Evolutionary conservation across 2,888 invertebrate genomes (phyloP).

Genomic region (Caenorhabditis afra): DNA sequence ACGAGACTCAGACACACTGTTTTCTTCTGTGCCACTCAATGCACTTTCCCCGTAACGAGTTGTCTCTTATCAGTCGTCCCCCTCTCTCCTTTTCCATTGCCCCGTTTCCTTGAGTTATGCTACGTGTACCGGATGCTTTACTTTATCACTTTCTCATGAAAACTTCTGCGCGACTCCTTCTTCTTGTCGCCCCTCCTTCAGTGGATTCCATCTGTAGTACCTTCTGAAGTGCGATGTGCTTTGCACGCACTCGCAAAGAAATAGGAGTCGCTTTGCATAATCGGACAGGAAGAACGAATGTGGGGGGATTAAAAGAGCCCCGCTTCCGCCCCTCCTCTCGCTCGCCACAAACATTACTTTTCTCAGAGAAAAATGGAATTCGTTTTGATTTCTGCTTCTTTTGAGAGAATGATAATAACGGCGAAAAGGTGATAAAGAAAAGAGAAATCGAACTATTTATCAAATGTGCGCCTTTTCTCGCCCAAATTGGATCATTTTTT

Average conservation of each 20-base stretch:
- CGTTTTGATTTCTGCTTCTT: too few relatives aligned
- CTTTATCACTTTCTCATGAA: constrained; percentile 10
- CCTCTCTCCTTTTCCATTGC: neutral
- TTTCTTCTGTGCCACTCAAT: constrained; percentile 28
- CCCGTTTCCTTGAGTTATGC: constrained; percentile 31
- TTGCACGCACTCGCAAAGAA: constrained; percentile 1
- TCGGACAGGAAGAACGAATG: constrained; percentile 32
- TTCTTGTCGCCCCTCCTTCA: neutral
- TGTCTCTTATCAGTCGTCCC: constrained; percentile 28
- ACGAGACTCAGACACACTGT: constrained; percentile 39
- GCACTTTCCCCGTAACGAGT: constrained; percentile 37
- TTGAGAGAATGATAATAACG: too few relatives aligned
- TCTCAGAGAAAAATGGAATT: too few relatives aligned
- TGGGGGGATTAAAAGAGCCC: constrained; percentile 47
- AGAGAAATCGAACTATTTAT: too few relatives aligned
- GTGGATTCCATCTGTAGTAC: constrained; percentile 26
- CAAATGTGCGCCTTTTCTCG: too few relatives aligned
- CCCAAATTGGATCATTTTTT: too few relatives aligned
- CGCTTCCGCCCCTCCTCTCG: neutral
- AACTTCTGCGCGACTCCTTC: neutral
- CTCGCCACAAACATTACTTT: too few relatives aligned
- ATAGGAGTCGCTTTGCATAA: constrained; percentile 24
- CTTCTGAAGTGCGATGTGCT: neutral
- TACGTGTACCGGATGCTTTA: constrained; percentile 48
- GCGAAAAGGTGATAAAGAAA: too few relatives aligned